phyloP scores from a whole-genome alignment of 2,888 invertebrate species.

The Cremastinae sp. region DNA sequence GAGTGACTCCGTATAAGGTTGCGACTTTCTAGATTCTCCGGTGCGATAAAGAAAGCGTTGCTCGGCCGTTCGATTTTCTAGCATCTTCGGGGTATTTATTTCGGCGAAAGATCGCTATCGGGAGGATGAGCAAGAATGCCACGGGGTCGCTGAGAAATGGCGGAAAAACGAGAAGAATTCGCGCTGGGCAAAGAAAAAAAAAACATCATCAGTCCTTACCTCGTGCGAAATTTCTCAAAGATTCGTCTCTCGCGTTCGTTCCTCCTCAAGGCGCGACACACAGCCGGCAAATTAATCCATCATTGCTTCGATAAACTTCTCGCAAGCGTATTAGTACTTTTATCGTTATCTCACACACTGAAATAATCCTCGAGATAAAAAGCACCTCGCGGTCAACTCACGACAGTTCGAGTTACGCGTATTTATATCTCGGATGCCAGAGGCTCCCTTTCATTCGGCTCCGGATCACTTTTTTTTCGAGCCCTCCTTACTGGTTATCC shows the following conservation, averaged over 20 bases:
- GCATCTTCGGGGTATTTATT: too few relatives aligned
- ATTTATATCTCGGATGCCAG: conserved; percentile 9
- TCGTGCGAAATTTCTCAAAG: conserved; percentile 10
- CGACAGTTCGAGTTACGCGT: conserved; percentile 18
- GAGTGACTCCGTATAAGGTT: conserved; percentile 26
- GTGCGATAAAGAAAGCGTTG: too few relatives aligned
- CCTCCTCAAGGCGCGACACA: not conserved
- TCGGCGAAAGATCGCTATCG: too few relatives aligned
- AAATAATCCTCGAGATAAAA: conserved; percentile 45
- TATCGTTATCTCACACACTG: conserved; percentile 37
- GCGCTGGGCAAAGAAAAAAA: too few relatives aligned
- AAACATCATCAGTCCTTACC: conserved; percentile 12
- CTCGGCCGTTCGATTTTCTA: too few relatives aligned
- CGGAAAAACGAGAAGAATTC: too few relatives aligned
- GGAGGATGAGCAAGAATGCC: too few relatives aligned
- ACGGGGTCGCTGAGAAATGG: too few relatives aligned
- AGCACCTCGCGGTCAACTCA: conserved; percentile 44
- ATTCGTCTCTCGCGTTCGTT: not conserved
- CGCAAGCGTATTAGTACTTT: not conserved
- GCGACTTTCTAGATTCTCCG: conserved; percentile 4
- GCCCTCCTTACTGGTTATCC: too few relatives aligned
- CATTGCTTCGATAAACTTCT: conserved; percentile 10
- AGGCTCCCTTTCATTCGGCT: not conserved
- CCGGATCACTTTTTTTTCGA: not conserved
- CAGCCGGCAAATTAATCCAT: conserved; percentile 37